Evolutionary conservation across 2,797 vertebrate genomes (phyloP).

Genomic region (Bovichtus variegatus): DNA sequence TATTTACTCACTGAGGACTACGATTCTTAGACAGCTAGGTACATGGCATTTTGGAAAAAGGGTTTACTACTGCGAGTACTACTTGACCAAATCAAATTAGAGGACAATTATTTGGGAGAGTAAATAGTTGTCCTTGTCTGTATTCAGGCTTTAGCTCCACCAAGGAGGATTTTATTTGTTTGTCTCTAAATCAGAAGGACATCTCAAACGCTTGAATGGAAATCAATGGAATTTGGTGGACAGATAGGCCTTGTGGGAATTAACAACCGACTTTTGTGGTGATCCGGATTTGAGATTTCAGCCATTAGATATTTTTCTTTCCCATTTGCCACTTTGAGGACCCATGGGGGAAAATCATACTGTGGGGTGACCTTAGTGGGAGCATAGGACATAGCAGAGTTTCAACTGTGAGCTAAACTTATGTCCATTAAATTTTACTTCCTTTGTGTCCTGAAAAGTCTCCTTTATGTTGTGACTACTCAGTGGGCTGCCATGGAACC

Average conservation of each 20-base stretch:
- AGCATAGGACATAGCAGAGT: neutral
- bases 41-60: neutral
- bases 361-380: neutral
- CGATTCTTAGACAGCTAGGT: neutral
- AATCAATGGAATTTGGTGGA: neutral
- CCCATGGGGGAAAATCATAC: neutral
- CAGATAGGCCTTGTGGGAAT: neutral
- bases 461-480: no score
- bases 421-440: neutral
- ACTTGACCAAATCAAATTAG: neutral
- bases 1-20: neutral
- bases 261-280: neutral
- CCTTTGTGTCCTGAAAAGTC: neutral
- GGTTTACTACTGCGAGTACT: neutral
- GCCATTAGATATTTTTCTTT: neutral
- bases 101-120: neutral
- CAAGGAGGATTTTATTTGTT: neutral
- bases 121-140: neutral
- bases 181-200: neutral
- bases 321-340: neutral
- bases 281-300: neutral
- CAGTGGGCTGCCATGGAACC: neutral
- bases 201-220: neutral
- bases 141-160: neutral
- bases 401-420: neutral